phyloP scores from a whole-genome alignment of 2,888 invertebrate species.

The Chrysina gloriosa region DNA sequence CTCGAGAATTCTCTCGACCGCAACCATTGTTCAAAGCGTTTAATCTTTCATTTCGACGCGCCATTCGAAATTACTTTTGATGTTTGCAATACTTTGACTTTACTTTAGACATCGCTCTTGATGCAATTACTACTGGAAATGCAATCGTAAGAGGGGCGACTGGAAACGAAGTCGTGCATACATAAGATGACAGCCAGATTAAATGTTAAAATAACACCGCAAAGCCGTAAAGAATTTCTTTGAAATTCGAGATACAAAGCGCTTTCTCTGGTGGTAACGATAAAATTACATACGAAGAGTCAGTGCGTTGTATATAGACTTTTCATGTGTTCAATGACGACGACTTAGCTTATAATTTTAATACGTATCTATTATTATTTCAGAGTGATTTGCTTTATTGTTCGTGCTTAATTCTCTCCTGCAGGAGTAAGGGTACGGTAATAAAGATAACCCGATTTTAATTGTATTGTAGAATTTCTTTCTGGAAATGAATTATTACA shows the following conservation, averaged over 20 bases:
- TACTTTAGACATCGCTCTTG: not conserved
- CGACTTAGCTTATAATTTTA: no score
- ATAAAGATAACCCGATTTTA: no score
- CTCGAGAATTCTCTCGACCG: constrained; percentile 16
- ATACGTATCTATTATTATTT: no score
- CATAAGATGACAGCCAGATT: constrained; percentile 12
- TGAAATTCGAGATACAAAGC: not conserved
- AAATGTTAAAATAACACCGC: constrained; percentile 11
- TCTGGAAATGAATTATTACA: no score
- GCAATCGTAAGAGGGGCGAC: constrained; percentile 1
- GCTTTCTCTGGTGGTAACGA: no score
- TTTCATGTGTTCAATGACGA: no score
- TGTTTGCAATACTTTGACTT: not conserved
- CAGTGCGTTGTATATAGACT: no score
- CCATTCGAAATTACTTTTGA: constrained; percentile 20
- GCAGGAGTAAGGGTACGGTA: no score
- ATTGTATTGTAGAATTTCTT: no score
- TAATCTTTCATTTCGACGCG: constrained; percentile 23
- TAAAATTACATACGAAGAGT: no score
- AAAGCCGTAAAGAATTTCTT: not conserved
- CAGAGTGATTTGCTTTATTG: no score
- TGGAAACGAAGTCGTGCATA: not conserved
- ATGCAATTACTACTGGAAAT: not conserved
- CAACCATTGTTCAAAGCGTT: constrained; percentile 24
- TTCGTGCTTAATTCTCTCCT: no score